Evolutionary conservation across 2,888 invertebrate species (phyloP), one percentile per base, ranked within the genome.

Genomic region (Leptopterna dolabrata): DNA sequence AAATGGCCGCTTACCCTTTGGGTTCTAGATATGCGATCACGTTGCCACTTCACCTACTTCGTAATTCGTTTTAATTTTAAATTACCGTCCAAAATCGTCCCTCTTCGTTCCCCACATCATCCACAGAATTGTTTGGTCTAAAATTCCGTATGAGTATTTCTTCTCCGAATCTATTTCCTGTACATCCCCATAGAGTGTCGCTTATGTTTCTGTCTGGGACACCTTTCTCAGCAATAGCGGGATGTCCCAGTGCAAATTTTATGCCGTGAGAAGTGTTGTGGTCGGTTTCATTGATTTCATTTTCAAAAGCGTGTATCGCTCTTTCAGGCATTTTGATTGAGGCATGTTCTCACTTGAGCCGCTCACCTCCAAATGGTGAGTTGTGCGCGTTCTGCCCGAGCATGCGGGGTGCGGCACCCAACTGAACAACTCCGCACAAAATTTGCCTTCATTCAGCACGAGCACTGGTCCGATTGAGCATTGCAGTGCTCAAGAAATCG

Each of bases 41-140:
- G 94, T 94, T 94, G 94, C 94, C 94, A 94, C 94, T 94, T 94
- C 94, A 94, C 93, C 93, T 93, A 93, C 93, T 93, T 93, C 47
- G 88, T 36, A 76, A 86, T 88, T 88, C 87, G 71, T 88, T 88
- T 88, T 85, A 63, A 76, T 71, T 85, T 85, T 82, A 84, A 88
- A 87, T 78, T 88, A 73, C 45, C 36, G 47, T 47, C 36, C 14
- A 41, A 45, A 30, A 30, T 43, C 73, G 16, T 41, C 76, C 85
- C 85, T 41, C 29, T 47, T 73, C 85, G 16, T 83, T 45, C 85
- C 45, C 43, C 45, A 14, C 70, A 81, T 47, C 73, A 43, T 73
- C 41, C 81, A 80, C 83, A 71, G 86, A 81, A 51, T 88, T 89
- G 87, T 89, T 88, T 89, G 89, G 89, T 86, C 87, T 89, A 89